Evolutionary conservation across 2,113 vertebrate species (phyloP).

Genomic region (Isurus oxyrinchus): DNA sequence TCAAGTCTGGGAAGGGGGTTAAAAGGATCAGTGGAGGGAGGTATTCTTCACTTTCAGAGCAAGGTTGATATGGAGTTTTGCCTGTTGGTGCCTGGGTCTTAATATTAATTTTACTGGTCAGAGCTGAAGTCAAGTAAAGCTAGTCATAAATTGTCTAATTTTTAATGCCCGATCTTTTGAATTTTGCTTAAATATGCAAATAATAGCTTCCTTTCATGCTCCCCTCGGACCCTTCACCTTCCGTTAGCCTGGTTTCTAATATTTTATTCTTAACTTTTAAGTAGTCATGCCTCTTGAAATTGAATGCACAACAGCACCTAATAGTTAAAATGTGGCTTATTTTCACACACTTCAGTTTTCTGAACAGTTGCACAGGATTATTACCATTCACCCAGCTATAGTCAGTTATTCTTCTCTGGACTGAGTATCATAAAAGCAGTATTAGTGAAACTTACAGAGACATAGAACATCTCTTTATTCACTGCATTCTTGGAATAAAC

Average conservation of each 20-base stretch:
- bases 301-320: neutral
- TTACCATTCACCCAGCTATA: conserved; percentile 15
- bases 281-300: neutral
- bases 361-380: conserved; percentile 7
- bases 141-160: neutral
- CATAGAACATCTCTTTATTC: conserved; percentile 27
- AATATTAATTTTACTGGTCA: neutral
- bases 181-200: neutral
- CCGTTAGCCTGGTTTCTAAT: neutral
- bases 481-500: conserved; percentile 30
- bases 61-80: too few species aligned
- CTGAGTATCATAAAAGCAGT: conserved; percentile 24
- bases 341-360: conserved; percentile 17
- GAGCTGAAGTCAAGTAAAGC: neutral
- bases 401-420: conserved; percentile 5
- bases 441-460: conserved; percentile 33
- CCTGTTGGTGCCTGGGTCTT: neutral
- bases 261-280: neutral
- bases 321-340: conserved; percentile 30
- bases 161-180: neutral
- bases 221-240: neutral
- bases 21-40: neutral
- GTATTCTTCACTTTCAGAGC: neutral
- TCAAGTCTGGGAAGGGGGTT: neutral
- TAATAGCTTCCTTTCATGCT: neutral